These are phyloP conservation scores for Fulica atra DNA, from an alignment of 2,113 vertebrate species.

Conservation along the genomic window DNA sequence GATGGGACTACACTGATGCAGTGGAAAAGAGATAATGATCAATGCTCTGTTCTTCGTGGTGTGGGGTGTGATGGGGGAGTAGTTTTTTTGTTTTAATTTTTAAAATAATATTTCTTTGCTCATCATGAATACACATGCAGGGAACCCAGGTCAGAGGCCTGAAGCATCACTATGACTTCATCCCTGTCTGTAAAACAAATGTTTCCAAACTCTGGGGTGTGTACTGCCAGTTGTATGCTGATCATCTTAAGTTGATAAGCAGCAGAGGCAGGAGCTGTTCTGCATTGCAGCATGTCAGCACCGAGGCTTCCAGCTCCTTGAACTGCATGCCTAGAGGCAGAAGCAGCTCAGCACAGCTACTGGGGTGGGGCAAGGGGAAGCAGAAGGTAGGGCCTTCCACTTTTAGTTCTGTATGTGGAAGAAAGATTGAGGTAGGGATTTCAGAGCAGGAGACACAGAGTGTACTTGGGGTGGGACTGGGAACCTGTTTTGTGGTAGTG, in stretches of 20 bases:
- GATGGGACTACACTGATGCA: neutral
- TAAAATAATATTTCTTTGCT: neutral
- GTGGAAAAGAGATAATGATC: neutral
- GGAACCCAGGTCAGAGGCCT: neutral
- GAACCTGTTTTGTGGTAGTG: neutral
- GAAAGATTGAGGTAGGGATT: neutral
- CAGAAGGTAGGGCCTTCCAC: neutral
- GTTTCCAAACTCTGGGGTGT: neutral
- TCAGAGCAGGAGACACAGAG: neutral
- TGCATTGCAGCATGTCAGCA: constrained; percentile 40
- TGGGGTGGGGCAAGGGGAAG: neutral
- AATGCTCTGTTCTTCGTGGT: neutral
- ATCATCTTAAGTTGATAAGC: neutral
- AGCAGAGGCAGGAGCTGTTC: constrained; percentile 34
- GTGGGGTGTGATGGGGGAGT: neutral
- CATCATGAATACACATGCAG: neutral
- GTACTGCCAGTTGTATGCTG: neutral
- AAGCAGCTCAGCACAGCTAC: neutral
- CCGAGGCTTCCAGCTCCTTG: constrained; percentile 1
- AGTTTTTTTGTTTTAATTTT: neutral
- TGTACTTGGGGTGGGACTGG: neutral
- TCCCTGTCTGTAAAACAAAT: neutral
- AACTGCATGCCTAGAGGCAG: neutral
- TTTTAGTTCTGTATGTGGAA: neutral
- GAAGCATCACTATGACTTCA: neutral